Percentiles rank a stretch among this genome's conserved stretches.
These are phyloP conservation scores for Neocloeon triangulifer DNA, from an alignment of 1,140 invertebrate species.

Conservation along the genomic window DNA sequence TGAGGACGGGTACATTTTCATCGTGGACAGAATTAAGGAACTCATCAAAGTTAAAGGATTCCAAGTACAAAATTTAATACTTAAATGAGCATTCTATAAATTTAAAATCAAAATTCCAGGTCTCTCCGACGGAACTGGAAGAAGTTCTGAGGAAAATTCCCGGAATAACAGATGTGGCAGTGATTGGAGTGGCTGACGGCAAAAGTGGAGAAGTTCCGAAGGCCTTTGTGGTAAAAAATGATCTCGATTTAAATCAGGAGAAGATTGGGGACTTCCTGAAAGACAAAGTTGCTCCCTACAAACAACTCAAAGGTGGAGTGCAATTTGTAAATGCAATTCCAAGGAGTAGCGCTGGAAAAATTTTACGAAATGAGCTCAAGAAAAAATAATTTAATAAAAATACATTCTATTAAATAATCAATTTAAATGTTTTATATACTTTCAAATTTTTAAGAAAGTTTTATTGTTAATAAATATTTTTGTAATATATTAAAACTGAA, in stretches of 20 bases:
- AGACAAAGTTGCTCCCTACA: conserved; percentile 36
- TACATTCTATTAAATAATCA: too few species aligned
- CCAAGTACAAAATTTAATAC: conserved; percentile 38
- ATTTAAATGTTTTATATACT: too few species aligned
- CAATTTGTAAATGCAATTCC: conserved; percentile 38
- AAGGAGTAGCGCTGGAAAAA: conserved; percentile 50
- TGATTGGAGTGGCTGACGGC: conserved; percentile 52
- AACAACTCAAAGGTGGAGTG: conserved; percentile 40
- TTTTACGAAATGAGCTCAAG: conserved; percentile 24
- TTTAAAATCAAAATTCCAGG: too few species aligned
- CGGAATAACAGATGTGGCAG: conserved; percentile 52
- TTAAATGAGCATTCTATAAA: too few species aligned
- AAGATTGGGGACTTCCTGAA: conserved; percentile 31
- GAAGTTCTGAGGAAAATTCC: conserved; percentile 47
- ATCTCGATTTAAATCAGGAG: conserved; percentile 24
- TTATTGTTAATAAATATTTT: too few species aligned
- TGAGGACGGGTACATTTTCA: conserved; percentile 37
- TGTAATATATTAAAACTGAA: too few species aligned
- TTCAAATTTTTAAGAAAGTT: too few species aligned
- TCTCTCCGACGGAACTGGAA: conserved; percentile 71
- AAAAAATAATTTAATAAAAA: too few species aligned
- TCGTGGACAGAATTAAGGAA: conserved; percentile 57
- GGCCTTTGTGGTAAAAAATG: conserved; percentile 51
- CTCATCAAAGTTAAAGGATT: too few species aligned
- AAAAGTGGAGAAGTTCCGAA: conserved; percentile 46